Percentiles rank a stretch among this genome's conserved stretches.
Conservation (phyloP, 2,888 invertebrate species). For the Tetrapedia diversipes region DNA sequence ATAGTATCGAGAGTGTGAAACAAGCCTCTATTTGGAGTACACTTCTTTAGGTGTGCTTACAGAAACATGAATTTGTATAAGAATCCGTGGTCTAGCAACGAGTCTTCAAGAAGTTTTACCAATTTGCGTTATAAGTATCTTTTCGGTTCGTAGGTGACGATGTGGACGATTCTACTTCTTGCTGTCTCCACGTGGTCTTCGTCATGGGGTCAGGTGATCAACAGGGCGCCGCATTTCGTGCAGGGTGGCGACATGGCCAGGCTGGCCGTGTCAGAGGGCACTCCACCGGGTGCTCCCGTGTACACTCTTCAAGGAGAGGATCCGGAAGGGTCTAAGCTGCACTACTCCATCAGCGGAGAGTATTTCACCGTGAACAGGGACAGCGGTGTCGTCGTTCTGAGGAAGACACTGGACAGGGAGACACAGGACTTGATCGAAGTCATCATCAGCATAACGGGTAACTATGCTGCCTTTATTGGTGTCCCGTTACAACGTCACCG, state of each 20-base stretch:
- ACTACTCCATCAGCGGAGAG: conserved; percentile 92
- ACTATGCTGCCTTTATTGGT: conserved; percentile 50
- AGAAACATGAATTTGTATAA: no score
- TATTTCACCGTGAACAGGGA: conserved; percentile 90
- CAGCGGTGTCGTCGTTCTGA: conserved; percentile 90
- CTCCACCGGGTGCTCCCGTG: conserved; percentile 89
- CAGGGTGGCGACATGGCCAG: conserved; percentile 91
- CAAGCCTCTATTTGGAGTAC: no score
- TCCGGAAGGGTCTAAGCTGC: conserved; percentile 89
- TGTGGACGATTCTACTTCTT: conserved; percentile 73
- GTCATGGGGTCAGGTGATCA: conserved; percentile 85
- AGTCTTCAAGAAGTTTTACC: no score
- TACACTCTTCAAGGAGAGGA: conserved; percentile 90
- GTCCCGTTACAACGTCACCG: conserved; percentile 34
- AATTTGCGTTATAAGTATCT: no score
- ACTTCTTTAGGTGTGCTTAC: no score
- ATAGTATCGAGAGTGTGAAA: no score
- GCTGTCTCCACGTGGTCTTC: conserved; percentile 68
- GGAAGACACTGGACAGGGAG: conserved; percentile 89
- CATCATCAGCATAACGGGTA: conserved; percentile 92
- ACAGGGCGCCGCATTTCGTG: conserved; percentile 90
- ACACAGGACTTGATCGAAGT: conserved; percentile 88
- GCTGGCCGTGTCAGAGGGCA: conserved; percentile 89
- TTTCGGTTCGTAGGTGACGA: conserved; percentile 68
- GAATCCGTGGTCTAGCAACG: no score